Evolutionary conservation across 1,140 invertebrate genomes (phyloP).

Genomic region (Dendroctonus valens): DNA sequence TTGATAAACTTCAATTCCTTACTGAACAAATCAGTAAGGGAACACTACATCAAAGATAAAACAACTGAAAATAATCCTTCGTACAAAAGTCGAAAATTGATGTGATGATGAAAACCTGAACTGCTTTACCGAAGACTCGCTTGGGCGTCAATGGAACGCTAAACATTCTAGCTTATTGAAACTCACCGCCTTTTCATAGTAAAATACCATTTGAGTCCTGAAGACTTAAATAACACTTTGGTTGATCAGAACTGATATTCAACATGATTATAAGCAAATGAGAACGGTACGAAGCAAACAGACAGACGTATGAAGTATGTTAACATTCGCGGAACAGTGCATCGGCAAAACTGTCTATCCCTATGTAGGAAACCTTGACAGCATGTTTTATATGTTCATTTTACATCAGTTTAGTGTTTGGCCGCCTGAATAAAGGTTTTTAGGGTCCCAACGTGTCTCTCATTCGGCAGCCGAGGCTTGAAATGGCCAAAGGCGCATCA

Average conservation of each 20-base stretch:
- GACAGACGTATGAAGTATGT: constrained; percentile 2
- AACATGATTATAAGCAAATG: not conserved
- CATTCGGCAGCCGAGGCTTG: constrained; percentile 27
- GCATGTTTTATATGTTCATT: constrained; percentile 50
- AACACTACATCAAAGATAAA: too few species aligned
- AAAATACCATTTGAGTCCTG: too few species aligned
- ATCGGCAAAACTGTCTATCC: constrained; percentile 31
- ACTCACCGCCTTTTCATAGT: too few species aligned
- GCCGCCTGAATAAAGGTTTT: constrained; percentile 32
- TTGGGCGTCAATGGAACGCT: too few species aligned
- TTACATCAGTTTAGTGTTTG: constrained; percentile 41
- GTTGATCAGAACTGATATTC: not conserved
- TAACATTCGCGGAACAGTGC: constrained; percentile 28
- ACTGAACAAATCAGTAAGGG: too few species aligned
- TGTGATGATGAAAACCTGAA: too few species aligned
- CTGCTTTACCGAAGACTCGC: too few species aligned
- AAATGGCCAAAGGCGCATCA: constrained; percentile 32
- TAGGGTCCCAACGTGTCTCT: constrained; percentile 34
- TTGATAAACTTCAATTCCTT: too few species aligned
- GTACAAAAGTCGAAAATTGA: too few species aligned
- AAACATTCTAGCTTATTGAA: too few species aligned
- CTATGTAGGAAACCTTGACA: constrained; percentile 35
- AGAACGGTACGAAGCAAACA: not conserved
- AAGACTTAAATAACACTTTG: too few species aligned
- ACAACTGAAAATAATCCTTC: too few species aligned